A percentile compares a stretch with the other conserved stretches of the same genome.
phyloP scores from a whole-genome alignment of 35 echinoderm and acorn worm genomes.

The Ophioderma brevispina region DNA sequence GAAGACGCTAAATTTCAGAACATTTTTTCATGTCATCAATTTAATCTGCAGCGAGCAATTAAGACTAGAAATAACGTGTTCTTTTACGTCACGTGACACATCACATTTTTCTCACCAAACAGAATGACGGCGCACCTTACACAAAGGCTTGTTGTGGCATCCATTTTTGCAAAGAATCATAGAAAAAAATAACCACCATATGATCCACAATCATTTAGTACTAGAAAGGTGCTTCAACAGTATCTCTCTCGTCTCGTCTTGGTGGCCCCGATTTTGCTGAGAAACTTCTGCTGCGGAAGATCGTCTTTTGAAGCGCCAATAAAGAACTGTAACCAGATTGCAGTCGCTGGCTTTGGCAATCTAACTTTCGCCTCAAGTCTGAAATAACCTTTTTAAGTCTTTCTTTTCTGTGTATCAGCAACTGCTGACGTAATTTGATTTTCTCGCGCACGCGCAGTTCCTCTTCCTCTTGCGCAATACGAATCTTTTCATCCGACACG shows the following conservation, averaged over 20 bases:
- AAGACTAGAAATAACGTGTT: no score
- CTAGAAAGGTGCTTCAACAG: background rate
- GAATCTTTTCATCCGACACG: constrained; percentile 81
- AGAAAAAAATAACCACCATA: no score
- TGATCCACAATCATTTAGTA: background rate
- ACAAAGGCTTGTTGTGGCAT: no score
- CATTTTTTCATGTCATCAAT: no score
- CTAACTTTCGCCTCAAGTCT: constrained; percentile 73
- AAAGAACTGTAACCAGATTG: constrained; percentile 81
- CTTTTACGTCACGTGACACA: no score
- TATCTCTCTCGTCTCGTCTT: background rate
- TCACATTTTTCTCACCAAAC: no score
- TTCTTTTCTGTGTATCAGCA: constrained; percentile 68
- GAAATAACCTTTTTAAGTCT: constrained; percentile 68
- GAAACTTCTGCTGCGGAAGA: constrained; percentile 90
- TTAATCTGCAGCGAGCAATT: no score
- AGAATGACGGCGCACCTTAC: no score
- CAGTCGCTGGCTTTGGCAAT: constrained; percentile 72
- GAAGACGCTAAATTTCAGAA: no score
- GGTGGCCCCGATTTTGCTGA: constrained; percentile 10
- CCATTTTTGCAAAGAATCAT: no score
- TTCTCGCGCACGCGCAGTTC: constrained; percentile 62
- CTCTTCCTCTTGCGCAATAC: constrained; percentile 81
- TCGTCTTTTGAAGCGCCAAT: constrained; percentile 68
- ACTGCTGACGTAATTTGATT: constrained; percentile 50